Evolutionary conservation across 1,140 invertebrate genomes (phyloP), one percentile per base, ranked within the genome.

Genomic region (Drosophila ercepeae): DNA sequence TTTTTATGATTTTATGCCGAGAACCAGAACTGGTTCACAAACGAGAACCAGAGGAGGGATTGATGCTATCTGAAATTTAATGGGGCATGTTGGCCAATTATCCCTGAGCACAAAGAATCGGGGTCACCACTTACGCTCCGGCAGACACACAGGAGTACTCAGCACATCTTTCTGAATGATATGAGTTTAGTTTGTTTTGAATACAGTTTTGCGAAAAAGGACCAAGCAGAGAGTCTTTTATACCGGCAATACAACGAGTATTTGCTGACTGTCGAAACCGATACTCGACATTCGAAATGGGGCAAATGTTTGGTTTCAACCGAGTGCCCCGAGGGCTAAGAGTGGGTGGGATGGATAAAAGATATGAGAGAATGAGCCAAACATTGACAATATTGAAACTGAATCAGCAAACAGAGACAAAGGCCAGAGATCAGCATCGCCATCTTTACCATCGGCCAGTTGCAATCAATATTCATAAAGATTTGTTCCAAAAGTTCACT

Each of bases 1-100:
- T 42, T 53, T 67, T 67, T 68, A 67, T 53, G 61, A 67, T 45
- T 65, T 65, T 41, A 65, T 52, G 36, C 46, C 7, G 36, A 21
- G 27, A 11, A 25, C 18, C 11, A 21, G 60, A 32, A 27, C 21
- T 23, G n/a, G 45, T 14, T 41, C 41, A 13, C n/a, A 3, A 29
- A 8, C 7, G 25, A 19, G 27, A 8, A 36, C 21, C 11, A 25
- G 60, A 16, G 36, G 36, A 39, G 36, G 11, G 25, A 11, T 36
- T 23, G 60, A 67, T 53, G 48, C 36, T 36, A 70, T 61, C 49
- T 70, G 49, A 25, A 59, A 84, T 45, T 84, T 88, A 88, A 88
- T 84, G 79, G 79, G 72, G 58, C 72, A 63, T 81, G 77, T 25
- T 32, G 58, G 54, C 64, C 82, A 84, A 88, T 88, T 76, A 88